phyloP scores from a whole-genome alignment of 2,113 vertebrate species.

The Eublepharis macularius region DNA sequence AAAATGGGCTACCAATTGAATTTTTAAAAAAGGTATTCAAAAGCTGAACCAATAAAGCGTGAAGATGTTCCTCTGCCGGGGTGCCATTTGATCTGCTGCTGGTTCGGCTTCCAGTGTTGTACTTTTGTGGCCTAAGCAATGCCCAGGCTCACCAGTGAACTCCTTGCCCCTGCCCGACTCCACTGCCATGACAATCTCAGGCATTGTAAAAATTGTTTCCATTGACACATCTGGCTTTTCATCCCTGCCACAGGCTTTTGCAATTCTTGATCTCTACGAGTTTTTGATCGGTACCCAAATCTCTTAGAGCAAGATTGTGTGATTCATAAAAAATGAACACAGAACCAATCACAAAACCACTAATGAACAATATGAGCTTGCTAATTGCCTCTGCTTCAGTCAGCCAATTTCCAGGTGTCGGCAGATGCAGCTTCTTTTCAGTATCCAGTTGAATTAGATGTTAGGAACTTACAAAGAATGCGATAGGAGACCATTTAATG shows the following conservation, averaged over 20 bases:
- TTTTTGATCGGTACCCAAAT: constrained; percentile 44
- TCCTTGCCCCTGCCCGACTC: not conserved
- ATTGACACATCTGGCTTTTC: not conserved
- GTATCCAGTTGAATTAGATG: not conserved
- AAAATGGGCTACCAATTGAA: too few species aligned
- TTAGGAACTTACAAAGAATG: too few species aligned
- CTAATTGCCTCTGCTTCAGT: constrained; percentile 42
- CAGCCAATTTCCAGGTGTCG: constrained; percentile 10
- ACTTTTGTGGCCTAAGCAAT: not conserved
- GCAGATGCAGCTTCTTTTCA: not conserved
- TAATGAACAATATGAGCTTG: constrained; percentile 34
- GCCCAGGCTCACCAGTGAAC: too few species aligned
- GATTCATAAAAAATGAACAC: not conserved
- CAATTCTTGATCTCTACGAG: constrained; percentile 1
- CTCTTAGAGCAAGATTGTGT: constrained; percentile 29
- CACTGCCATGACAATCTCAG: too few species aligned
- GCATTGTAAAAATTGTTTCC: not conserved
- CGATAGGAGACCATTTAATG: not conserved
- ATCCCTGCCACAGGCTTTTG: constrained; percentile 3
- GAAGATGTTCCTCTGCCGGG: too few species aligned
- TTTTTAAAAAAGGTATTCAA: too few species aligned
- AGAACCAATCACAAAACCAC: constrained; percentile 29
- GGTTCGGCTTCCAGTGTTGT: not conserved
- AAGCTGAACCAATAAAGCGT: too few species aligned
- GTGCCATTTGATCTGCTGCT: too few species aligned